Evolutionary conservation across 2,888 invertebrate species (phyloP).

Genomic region (Stramonita haemastoma): DNA sequence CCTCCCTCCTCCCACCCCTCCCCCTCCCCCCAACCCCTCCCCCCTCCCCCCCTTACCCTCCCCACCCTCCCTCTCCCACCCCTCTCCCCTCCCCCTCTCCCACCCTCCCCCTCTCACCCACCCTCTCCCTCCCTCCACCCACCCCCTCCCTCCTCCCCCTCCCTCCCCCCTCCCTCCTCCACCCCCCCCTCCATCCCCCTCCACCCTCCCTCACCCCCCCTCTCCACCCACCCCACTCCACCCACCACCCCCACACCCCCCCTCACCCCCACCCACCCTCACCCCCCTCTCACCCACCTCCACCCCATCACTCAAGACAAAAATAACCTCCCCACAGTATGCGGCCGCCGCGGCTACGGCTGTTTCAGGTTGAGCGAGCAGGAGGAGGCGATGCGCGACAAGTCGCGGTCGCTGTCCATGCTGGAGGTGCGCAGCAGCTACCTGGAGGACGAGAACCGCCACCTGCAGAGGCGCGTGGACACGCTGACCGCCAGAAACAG

Average conservation of each 20-base stretch:
- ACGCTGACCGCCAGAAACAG: slow-evolving; percentile 68
- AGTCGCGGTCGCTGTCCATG: slow-evolving; percentile 66
- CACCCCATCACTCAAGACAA: background rate
- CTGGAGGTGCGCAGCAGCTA: slow-evolving; percentile 69
- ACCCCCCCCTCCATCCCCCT: background rate
- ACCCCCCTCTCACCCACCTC: background rate
- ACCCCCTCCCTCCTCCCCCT: background rate
- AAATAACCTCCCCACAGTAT: slow-evolving; percentile 50
- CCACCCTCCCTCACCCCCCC: no score
- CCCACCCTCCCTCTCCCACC: background rate
- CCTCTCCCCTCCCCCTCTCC: background rate
- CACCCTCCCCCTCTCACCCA: background rate
- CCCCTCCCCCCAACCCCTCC: no score
- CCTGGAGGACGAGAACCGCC: slow-evolving; percentile 73
- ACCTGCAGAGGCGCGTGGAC: slow-evolving; percentile 69
- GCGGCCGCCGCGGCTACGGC: no score
- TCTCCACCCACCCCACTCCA: no score
- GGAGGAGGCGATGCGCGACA: slow-evolving; percentile 69
- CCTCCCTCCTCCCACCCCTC: background rate
- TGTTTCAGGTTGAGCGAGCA: slow-evolving; percentile 72
- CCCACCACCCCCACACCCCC: no score
- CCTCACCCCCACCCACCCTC: no score
- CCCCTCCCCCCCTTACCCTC: no score
- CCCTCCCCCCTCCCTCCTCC: background rate
- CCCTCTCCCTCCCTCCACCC: background rate